Base-by-base conservation (phyloP, 1,140 invertebrate genomes). In the Aphelenchoides fujianensis region DNA sequence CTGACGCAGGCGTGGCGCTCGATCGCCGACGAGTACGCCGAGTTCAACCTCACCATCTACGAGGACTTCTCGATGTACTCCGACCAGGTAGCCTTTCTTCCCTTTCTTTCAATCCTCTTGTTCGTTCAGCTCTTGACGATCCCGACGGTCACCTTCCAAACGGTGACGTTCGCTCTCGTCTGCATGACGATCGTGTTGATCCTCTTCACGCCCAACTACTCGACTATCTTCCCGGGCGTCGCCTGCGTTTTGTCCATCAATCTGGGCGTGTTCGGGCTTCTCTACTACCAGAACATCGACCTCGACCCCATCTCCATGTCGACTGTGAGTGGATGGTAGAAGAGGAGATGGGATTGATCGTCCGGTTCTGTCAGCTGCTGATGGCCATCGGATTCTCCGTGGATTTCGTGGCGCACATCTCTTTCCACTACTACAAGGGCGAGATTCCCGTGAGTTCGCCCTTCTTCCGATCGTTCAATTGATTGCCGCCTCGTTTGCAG, bases 221-320 rank as follows among this genome's bases (percentile, higher is more conserved):
- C 82, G 12, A 80, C 86, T 16, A 82, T 86, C 9, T 64, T 85
- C 1, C 83, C 84, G 19, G 84, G 86, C 3, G 82, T 83, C 16
- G 34, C 81, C 3, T 76, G 82, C 54, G 83, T 87, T 61, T 70
- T 85, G 3, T 85, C 84, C 57, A 86, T 87, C 34, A 83, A 83
- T 68, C 62, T 84, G 36, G 82, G 81, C 9, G 80, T 87, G 7
- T 83, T 87, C 68, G 86, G 86, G 7, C 85, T 84, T 68, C 78
- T 87, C 67, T 72, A 78, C 36, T 81, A 84, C 59, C 85, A 85
- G 79, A 80, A 74, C 31, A 77, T 87, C 31, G 84, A 84, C 32
- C 74, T 87, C 5, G 86, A 85, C 73, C 83, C 93, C 7, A 82
- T 87, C 34, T 86, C 86, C 23, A 87, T 87, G 84, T 84, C 86